Evolutionary conservation across 1,140 invertebrate species (phyloP).

Genomic region (Drosophila varians): DNA sequence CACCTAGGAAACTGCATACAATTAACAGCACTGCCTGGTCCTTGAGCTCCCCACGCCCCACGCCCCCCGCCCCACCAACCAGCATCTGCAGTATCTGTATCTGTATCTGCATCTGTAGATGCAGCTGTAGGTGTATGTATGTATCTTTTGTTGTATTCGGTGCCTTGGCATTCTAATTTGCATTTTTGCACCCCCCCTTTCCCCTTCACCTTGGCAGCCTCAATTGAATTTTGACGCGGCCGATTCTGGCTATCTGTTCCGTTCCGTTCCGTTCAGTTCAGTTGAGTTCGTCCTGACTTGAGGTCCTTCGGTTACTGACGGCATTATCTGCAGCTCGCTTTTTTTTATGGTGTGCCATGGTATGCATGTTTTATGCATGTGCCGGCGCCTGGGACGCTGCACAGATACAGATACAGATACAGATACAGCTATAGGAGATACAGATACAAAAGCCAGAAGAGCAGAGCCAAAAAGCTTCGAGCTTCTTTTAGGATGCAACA

Average conservation of each 20-base stretch:
- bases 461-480: constrained; percentile 22
- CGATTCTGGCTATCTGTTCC: constrained; percentile 32
- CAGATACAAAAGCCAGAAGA: constrained; percentile 12
- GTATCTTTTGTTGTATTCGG: constrained; percentile 19
- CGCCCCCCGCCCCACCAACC: not conserved
- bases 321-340: constrained; percentile 35
- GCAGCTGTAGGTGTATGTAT: not conserved
- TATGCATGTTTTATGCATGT: constrained; percentile 69
- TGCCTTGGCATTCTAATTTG: constrained; percentile 65
- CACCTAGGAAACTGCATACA: constrained; percentile 74
- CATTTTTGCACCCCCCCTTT: constrained; percentile 47
- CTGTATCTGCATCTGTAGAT: too few species aligned
- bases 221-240: constrained; percentile 78
- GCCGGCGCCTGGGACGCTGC: constrained; percentile 25
- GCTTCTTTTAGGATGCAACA: not conserved
- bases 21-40: constrained; percentile 48
- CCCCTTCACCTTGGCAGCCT: constrained; percentile 35
- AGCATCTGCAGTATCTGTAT: constrained; percentile 15
- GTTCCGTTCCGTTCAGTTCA: constrained; percentile 29
- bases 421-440: constrained; percentile 21
- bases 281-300: constrained; percentile 23
- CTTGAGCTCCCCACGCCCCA: not conserved
- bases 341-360: constrained; percentile 21
- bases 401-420: constrained; percentile 20
- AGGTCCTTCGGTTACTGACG: constrained; percentile 32